phyloP scores from a whole-genome alignment of 1,140 invertebrate species.

The Anthonomus grandis region DNA sequence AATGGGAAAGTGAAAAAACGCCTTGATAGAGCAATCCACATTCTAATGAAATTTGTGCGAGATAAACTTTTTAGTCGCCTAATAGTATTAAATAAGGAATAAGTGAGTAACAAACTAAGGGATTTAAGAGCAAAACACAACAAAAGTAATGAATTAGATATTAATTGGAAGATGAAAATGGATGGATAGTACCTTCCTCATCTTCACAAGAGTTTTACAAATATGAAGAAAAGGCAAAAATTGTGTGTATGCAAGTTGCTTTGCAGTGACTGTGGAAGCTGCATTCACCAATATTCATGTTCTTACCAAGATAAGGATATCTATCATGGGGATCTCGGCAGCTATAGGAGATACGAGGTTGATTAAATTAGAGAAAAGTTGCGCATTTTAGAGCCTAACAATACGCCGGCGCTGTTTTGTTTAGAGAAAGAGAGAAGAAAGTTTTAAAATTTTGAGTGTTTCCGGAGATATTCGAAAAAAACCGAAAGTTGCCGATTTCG shows the following conservation, averaged over 20 bases:
- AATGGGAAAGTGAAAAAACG: constrained; percentile 16
- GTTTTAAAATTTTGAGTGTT: no score
- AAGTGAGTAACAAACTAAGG: constrained; percentile 10
- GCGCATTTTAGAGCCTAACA: no score
- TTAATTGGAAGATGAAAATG: background rate
- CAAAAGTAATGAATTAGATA: constrained; percentile 5
- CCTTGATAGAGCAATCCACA: constrained; percentile 11
- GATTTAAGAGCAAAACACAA: constrained; percentile 13
- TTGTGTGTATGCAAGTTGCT: constrained; percentile 13
- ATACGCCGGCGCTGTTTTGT: no score
- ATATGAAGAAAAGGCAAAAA: constrained; percentile 6
- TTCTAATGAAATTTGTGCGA: constrained; percentile 19
- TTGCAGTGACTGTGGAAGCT: constrained; percentile 16
- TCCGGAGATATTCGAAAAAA: no score
- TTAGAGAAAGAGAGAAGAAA: no score
- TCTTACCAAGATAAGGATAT: constrained; percentile 20
- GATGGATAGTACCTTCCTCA: constrained; percentile 11
- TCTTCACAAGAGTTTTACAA: constrained; percentile 5
- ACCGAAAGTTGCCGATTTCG: no score
- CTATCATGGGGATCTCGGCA: no score
- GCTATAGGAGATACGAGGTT: no score
- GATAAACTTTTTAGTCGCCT: constrained; percentile 16
- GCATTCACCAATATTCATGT: constrained; percentile 22
- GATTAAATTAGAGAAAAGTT: no score
- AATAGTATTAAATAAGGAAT: constrained; percentile 13